Base-by-base conservation (phyloP, 37 sponge, comb jelly and placozoan species). In the Bolinopsis microptera region DNA sequence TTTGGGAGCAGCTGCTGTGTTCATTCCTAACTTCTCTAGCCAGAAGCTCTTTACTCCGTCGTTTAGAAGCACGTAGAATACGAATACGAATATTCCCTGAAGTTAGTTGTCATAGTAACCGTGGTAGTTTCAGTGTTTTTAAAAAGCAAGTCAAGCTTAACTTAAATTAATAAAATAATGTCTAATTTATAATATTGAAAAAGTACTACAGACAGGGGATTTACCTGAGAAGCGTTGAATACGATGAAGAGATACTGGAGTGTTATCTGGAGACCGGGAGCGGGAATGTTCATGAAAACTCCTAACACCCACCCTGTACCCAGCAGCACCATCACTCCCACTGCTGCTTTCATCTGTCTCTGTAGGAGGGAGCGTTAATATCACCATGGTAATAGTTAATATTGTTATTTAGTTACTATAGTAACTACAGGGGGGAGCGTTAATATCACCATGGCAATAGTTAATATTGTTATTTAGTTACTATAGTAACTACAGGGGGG, bases 261-360 rank as follows among this genome's bases (percentile, higher is more conserved):
- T 16, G 41, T 38, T 2, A 86, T 25, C 61, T 86, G 90, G 30
- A 86, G 40, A 16, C 36, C 30, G 3, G 90, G 90, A 27, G 41
- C 90, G 13, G 90, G 90, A 86, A 86, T 86, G 90, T 86, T 86
- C 90, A 86, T 86, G 90, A 86, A 86, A 0, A 86, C 36, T 38
- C 90, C 90, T n/a, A 86, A 9, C 25, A 86, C 27, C 90, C 90
- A 86, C 18, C 90, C 90, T 38, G 90, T 86, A 2, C 90, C 90
- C 13, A 86, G 90, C 0, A 86, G 90, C 2, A 86, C 61, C 90
- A 86, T 86, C 90, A 86, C 90, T 0, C 61, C 90, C 1, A 86
- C 90, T 5, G 90, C 90, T 24, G 90, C 90, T 40, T 86, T 86
- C 28, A 86, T 25, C 22, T 86, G 90, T 39, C 90, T 86, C 90